A percentile compares a stretch with the other conserved stretches of the same genome.
Conservation (phyloP, 2,888 invertebrate genomes). For the Sympetrum striolatum region DNA sequence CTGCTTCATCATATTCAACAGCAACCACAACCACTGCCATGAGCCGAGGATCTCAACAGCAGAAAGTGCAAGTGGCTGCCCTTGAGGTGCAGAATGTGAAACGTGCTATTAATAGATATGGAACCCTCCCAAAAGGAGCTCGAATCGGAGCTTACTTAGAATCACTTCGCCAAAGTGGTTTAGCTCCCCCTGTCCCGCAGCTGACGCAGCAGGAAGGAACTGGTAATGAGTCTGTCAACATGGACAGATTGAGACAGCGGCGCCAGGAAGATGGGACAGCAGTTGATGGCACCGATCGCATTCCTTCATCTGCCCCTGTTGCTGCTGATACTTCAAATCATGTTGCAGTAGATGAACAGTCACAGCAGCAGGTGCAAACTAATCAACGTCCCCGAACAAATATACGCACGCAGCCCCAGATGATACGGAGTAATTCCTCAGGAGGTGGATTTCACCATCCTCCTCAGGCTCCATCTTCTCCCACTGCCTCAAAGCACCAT, state of each 20-base stretch:
- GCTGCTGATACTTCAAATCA: conserved; percentile 35
- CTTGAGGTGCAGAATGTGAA: conserved; percentile 95
- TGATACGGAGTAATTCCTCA: conserved; percentile 89
- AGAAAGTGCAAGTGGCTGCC: conserved; percentile 81
- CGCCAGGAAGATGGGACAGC: conserved; percentile 49
- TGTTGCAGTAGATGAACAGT: conserved; percentile 13
- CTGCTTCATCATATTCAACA: not conserved
- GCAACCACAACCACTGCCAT: conserved; percentile 47
- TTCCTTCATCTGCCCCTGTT: conserved; percentile 48
- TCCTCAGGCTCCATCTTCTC: conserved; percentile 54
- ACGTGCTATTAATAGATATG: conserved; percentile 92
- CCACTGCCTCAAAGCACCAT: conserved; percentile 46
- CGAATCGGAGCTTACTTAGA: conserved; percentile 96
- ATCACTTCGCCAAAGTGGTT: conserved; percentile 83
- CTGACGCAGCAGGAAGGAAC: conserved; percentile 49
- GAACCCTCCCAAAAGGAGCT: conserved; percentile 95
- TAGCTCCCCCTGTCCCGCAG: conserved; percentile 57
- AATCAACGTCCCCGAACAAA: conserved; percentile 65
- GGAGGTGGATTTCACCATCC: conserved; percentile 68
- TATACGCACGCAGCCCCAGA: conserved; percentile 72
- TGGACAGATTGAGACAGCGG: conserved; percentile 52
- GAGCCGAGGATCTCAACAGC: conserved; percentile 30
- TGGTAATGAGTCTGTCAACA: conserved; percentile 50
- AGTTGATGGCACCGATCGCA: conserved; percentile 48
- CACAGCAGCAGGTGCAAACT: conserved; percentile 44